Evolutionary conservation across 1,140 invertebrate genomes (phyloP), one percentile per base, ranked within the genome.

Genomic region (Drosophila pseudoananassae): DNA sequence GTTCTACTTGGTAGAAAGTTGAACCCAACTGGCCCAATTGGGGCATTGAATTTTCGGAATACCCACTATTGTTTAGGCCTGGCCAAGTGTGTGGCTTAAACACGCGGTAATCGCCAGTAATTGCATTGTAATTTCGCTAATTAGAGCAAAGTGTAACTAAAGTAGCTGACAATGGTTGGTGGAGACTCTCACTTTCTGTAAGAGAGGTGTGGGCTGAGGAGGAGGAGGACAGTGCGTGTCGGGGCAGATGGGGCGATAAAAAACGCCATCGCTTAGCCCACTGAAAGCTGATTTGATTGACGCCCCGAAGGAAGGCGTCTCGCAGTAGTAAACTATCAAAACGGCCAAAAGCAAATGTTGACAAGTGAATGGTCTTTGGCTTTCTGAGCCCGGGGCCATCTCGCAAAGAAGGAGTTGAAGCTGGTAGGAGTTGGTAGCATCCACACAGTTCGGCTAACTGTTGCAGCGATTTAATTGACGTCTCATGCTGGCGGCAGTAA

Each of bases 291-390:
- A 70, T 75, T 75, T 75, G 71, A 74, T 74, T 64, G 71, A 74
- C 71, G 71, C 71, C 71, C 70, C 58, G 17, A 74, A 69, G 71
- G 17, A 74, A 74, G 71, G 57, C 69, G 70, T 54, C 70, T 64
- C 29, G 61, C 64, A 66, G 64, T 66, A 65, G 64, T 68, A 65
- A 68, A 66, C 60, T 36, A 65, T 60, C 59, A 65, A 66, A 58
- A 57, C 47, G 55, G 55, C 55, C 27, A 57, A 33, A 66, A 68
- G 61, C 61, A 54, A 69, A 69, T 69, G 72, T 75, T 75, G 72
- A 75, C 72, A 75, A 75, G 72, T 75, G 73, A 76, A 76, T 75
- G 73, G 73, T 76, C 66, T 76, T 75, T 76, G 61, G 73, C 72
- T 76, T 76, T 76, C 72, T n/a, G 60, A 68, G 73, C 71, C 73